phyloP scores from a whole-genome alignment of 1,140 invertebrate genomes.

The Caerostris darwini region DNA sequence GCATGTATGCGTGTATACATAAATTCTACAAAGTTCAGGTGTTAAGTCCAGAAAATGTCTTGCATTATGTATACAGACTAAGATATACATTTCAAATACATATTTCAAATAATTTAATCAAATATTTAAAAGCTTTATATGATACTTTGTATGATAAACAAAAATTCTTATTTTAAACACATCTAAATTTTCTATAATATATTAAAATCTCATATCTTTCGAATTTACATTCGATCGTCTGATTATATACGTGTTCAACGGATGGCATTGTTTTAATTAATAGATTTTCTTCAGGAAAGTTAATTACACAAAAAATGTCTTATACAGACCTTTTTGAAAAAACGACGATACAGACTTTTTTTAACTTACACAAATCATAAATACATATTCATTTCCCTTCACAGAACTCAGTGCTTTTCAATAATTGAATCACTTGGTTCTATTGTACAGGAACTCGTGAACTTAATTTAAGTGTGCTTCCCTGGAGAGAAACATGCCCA shows the following conservation, averaged over 20 bases:
- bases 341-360: too few relatives aligned
- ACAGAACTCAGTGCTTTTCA: background rate
- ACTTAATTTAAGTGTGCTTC: background rate
- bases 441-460: background rate
- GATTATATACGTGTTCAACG: background rate
- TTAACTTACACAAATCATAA: background rate
- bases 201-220: background rate
- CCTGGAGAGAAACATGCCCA: background rate
- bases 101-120: too few relatives aligned
- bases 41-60: too few relatives aligned
- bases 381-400: background rate
- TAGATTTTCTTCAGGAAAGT: background rate
- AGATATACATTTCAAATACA: too few relatives aligned
- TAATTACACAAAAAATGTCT: background rate
- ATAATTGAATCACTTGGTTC: background rate
- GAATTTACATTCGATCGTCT: background rate
- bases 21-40: too few relatives aligned
- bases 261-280: constrained; percentile 1
- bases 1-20: too few relatives aligned
- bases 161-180: too few relatives aligned
- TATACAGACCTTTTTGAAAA: too few relatives aligned
- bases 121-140: too few relatives aligned
- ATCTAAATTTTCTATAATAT: too few relatives aligned
- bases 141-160: too few relatives aligned
- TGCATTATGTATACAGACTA: too few relatives aligned